phyloP scores from a whole-genome alignment of 2,113 vertebrate species.

The Hystrix cristata region DNA sequence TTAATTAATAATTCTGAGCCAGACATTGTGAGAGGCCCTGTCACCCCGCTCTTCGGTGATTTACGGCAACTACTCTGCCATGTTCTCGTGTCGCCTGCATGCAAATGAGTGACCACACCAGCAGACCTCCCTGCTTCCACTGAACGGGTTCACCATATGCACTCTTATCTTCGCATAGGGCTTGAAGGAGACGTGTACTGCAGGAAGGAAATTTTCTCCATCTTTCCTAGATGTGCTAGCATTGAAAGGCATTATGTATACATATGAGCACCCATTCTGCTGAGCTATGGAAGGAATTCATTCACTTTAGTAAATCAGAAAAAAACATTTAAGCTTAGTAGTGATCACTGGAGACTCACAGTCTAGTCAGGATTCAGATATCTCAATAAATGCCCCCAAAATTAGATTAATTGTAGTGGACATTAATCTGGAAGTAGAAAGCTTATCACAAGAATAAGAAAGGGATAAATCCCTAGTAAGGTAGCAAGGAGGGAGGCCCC shows the following conservation, averaged over 20 bases:
- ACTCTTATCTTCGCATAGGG: constrained; percentile 84
- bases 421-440: neutral
- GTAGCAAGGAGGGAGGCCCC: fast-evolving
- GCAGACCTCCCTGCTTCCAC: constrained; percentile 81
- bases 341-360: neutral
- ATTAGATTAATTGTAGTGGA: neutral
- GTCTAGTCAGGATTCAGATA: neutral
- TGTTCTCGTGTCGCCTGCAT: constrained; percentile 84
- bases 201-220: neutral
- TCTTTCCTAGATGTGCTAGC: constrained; percentile 48
- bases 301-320: neutral
- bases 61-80: constrained; percentile 83
- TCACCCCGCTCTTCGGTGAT: constrained; percentile 86
- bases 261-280: fast-evolving
- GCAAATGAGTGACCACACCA: constrained; percentile 86
- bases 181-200: constrained; percentile 86
- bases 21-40: constrained; percentile 81
- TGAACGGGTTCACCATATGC: constrained; percentile 70
- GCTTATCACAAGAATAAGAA: neutral
- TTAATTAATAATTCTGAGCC: constrained; percentile 90
- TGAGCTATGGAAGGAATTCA: neutral
- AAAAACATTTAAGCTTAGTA: neutral
- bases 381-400: neutral
- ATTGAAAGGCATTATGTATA: neutral
- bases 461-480: neutral